Evolutionary conservation across 2,113 vertebrate species (phyloP), one percentile per base, ranked within the genome.

Genomic region (Scomber scombrus): DNA sequence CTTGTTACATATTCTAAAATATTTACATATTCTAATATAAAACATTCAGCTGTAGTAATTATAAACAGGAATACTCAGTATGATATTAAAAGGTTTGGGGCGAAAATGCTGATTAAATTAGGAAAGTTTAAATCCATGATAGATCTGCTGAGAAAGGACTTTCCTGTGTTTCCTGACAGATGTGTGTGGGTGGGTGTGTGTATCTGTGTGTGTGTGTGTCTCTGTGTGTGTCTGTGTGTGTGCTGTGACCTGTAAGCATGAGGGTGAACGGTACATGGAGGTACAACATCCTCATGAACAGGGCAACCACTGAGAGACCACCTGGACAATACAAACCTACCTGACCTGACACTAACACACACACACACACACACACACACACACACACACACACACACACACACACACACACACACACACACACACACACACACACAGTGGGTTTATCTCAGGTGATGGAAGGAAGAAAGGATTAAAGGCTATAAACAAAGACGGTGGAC

Each of bases 281-380:
- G 45, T 61, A 74, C 18, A 75, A 66, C 85, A 86, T 88, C 78
- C 81, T 89, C 84, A 71, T 68, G 65, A 91, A 89, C 82, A 84
- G n/a, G 23, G 2, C 78, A 74, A 85, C 78, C 29, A 74, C 88
- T 75, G 91, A 81, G 89, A 81, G 31, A 79, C 89, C 89, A 92
- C 60, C 85, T 91, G 88, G 62, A 84, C 68, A 8, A 68, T 14
- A 64, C 19, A 49, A 52, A 66, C 43, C 45, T 50, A 46, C 71
- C 80, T 75, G 55, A 84, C 62, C 68, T 23, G 21, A 57, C 50
- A 52, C 31, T n/a, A 60, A 29, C 43, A 75, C 49, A 55, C 54
- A 61, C 46, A 50, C 77, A 45, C 60, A n/a, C 52, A 43, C 63
- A 57, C 55, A 54, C 29, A 46, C 64, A 66, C 49, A 55, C 43